These are phyloP conservation scores for Phyllopteryx taeniolatus DNA, from an alignment of 2,113 vertebrate species.

Conservation along the genomic window DNA sequence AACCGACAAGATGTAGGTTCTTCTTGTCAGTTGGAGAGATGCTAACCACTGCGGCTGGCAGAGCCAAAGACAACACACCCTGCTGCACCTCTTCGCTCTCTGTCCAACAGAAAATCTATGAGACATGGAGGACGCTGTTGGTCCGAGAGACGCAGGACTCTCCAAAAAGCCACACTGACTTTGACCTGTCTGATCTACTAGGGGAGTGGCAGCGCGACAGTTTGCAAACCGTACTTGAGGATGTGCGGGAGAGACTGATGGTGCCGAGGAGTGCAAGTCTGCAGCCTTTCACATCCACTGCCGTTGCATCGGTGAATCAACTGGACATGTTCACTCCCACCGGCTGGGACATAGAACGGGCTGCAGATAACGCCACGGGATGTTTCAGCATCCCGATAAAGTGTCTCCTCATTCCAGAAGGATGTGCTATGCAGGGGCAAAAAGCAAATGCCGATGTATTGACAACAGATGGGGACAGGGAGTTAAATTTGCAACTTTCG, in stretches of 20 bases:
- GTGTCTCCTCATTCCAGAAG: constrained; percentile 44
- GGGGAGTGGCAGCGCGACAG: constrained; percentile 50
- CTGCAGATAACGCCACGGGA: constrained; percentile 17
- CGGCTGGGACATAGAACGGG: constrained; percentile 44
- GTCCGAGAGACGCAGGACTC: constrained; percentile 9
- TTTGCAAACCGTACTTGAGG: constrained; percentile 28
- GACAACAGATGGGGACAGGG: not conserved
- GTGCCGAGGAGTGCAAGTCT: not conserved
- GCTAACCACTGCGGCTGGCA: constrained; percentile 12
- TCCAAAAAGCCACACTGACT: constrained; percentile 23
- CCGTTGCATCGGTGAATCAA: not conserved
- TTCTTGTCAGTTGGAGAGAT: constrained; percentile 41
- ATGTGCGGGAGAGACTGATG: constrained; percentile 25
- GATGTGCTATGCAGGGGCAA: not conserved
- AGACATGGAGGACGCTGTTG: constrained; percentile 35
- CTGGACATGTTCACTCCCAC: not conserved
- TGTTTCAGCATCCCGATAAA: constrained; percentile 35
- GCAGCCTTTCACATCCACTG: constrained; percentile 29
- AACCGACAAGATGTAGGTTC: constrained; percentile 44
- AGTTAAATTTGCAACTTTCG: not conserved
- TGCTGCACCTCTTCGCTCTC: constrained; percentile 39
- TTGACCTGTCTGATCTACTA: constrained; percentile 46
- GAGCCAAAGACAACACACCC: constrained; percentile 7
- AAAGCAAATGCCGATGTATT: not conserved
- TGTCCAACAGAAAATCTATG: constrained; percentile 33